phyloP scores from a whole-genome alignment of 2,888 invertebrate genomes.

The Caenorhabditis wallacei region DNA sequence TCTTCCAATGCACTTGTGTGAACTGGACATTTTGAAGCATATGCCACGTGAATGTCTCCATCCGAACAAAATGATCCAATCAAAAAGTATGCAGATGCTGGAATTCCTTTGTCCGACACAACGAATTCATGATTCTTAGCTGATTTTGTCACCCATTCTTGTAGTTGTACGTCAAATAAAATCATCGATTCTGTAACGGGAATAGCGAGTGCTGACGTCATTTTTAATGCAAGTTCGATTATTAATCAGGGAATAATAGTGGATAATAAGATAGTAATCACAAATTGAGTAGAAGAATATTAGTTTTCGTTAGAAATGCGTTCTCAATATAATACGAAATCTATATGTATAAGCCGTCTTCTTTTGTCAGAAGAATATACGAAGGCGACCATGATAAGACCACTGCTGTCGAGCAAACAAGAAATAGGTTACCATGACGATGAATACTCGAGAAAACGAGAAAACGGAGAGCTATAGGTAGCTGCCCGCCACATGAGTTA shows the following conservation, averaged over 20 bases:
- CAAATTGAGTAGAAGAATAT: neutral
- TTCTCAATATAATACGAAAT: neutral
- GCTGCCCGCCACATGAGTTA: neutral
- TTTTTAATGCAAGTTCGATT: conserved; percentile 1
- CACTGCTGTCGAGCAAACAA: conserved; percentile 17
- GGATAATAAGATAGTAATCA: neutral
- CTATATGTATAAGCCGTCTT: neutral
- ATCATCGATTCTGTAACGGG: conserved; percentile 68
- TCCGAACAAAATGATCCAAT: conserved; percentile 71
- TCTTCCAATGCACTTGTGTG: conserved; percentile 69
- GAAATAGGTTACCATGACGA: conserved; percentile 46
- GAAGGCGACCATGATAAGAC: conserved; percentile 25
- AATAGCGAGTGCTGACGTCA: conserved; percentile 57
- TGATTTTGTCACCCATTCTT: conserved; percentile 70
- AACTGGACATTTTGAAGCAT: conserved; percentile 73
- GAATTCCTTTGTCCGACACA: conserved; percentile 64
- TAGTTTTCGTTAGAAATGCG: neutral
- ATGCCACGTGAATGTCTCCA: conserved; percentile 74
- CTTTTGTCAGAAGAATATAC: conserved; percentile 7
- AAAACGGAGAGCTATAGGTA: neutral
- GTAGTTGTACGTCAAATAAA: conserved; percentile 70
- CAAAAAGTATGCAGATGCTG: conserved; percentile 72
- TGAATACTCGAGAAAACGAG: conserved; percentile 37
- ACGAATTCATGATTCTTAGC: conserved; percentile 66
- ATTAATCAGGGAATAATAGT: neutral